These are phyloP conservation scores for Digitonthophagus gazella DNA, from an alignment of 2,888 invertebrate genomes.

Conservation along the genomic window DNA sequence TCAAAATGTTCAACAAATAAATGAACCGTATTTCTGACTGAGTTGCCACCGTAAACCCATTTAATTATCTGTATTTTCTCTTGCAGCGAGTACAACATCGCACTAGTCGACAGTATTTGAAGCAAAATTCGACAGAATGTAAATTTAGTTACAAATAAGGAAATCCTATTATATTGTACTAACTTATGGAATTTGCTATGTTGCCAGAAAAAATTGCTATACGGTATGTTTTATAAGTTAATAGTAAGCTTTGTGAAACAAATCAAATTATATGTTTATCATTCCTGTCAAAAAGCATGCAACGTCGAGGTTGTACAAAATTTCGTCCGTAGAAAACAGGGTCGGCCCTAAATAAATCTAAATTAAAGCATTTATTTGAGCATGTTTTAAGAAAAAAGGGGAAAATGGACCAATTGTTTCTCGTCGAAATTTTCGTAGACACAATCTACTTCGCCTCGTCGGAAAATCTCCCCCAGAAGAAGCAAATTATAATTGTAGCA, in stretches of 20 bases:
- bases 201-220: too few relatives aligned
- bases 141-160: too few relatives aligned
- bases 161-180: too few relatives aligned
- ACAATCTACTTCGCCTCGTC: conserved; percentile 52
- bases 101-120: too few relatives aligned
- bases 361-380: not conserved
- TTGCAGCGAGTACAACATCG: too few relatives aligned
- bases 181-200: too few relatives aligned
- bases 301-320: conserved; percentile 14
- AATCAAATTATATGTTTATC: conserved; percentile 4
- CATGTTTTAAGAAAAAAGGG: not conserved
- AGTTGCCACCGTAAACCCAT: too few relatives aligned
- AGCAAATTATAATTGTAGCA: conserved; percentile 53
- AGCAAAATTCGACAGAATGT: too few relatives aligned
- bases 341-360: not conserved
- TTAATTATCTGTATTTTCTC: too few relatives aligned
- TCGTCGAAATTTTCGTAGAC: conserved; percentile 59
- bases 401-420: conserved; percentile 55
- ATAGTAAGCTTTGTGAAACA: conserved; percentile 18
- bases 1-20: too few relatives aligned
- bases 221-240: too few relatives aligned
- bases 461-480: conserved; percentile 47
- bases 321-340: conserved; percentile 5
- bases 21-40: too few relatives aligned
- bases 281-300: not conserved